A percentile compares a stretch with the other conserved stretches of the same genome.
phyloP scores from a whole-genome alignment of 2,797 vertebrate genomes.

The Hoplostethus atlanticus region DNA sequence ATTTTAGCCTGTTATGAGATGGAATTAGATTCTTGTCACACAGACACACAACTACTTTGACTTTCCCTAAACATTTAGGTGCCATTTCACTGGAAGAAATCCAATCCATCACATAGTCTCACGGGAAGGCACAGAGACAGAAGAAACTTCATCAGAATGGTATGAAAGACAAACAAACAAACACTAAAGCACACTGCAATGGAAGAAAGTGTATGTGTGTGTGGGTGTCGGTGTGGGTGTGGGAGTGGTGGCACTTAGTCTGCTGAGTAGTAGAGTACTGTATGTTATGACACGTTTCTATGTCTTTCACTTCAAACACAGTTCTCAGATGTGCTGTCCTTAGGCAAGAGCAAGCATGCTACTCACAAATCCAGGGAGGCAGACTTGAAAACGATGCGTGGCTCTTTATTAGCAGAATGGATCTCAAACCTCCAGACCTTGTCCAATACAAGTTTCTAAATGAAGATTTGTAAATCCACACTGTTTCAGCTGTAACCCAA shows the following conservation, averaged over 20 bases:
- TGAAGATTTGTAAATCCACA: too few relatives aligned
- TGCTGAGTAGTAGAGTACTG: too few relatives aligned
- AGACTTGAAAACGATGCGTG: too few relatives aligned
- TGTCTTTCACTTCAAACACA: too few relatives aligned
- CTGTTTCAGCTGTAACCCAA: too few relatives aligned
- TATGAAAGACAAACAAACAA: slow-evolving; percentile 25
- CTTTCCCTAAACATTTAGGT: slow-evolving; percentile 45
- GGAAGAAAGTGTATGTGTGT: not conserved
- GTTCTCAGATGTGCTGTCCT: too few relatives aligned
- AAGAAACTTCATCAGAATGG: slow-evolving; percentile 31
- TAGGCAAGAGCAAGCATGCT: too few relatives aligned
- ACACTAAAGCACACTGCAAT: slow-evolving; percentile 3
- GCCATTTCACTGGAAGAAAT: slow-evolving; percentile 27
- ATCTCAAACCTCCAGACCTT: too few relatives aligned
- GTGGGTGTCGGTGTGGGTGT: slow-evolving; percentile 4
- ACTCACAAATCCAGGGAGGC: too few relatives aligned
- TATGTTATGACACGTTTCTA: not conserved
- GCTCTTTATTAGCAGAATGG: too few relatives aligned
- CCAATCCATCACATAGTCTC: slow-evolving; percentile 43
- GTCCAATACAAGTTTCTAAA: too few relatives aligned
- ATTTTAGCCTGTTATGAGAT: slow-evolving; percentile 67
- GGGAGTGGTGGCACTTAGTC: too few relatives aligned
- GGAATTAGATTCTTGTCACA: slow-evolving; percentile 63
- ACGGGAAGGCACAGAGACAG: slow-evolving; percentile 27
- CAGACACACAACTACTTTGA: slow-evolving; percentile 50